phyloP scores from a whole-genome alignment of 2,113 vertebrate species.

The Pedetes capensis region DNA sequence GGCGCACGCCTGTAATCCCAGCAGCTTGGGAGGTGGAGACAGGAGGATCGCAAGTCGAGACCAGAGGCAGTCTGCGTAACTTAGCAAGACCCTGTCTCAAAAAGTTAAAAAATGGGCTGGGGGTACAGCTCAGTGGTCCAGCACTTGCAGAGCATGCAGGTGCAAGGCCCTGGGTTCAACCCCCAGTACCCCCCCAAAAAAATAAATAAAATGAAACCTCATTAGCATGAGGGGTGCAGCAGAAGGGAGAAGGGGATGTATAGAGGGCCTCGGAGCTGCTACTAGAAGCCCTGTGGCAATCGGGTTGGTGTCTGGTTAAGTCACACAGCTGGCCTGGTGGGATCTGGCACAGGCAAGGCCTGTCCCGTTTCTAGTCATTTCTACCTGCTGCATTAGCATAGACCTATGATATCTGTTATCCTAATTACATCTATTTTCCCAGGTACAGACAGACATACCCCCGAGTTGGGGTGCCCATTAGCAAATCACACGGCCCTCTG shows the following conservation, averaged over 20 bases:
- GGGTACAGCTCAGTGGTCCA: too few species aligned
- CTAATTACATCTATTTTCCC: conserved; percentile 88
- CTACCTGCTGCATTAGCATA: conserved; percentile 81
- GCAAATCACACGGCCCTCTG: conserved; percentile 76
- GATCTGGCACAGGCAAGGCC: conserved; percentile 71
- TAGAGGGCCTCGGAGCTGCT: neutral
- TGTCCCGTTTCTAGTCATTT: conserved; percentile 74
- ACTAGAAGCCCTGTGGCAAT: neutral
- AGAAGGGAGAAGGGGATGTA: neutral
- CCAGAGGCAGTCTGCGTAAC: too few species aligned
- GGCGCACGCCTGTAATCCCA: too few species aligned
- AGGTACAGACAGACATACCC: conserved; percentile 84
- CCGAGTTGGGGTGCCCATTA: conserved; percentile 80
- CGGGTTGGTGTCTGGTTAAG: neutral
- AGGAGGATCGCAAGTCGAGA: too few species aligned
- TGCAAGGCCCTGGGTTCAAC: too few species aligned
- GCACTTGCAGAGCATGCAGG: too few species aligned
- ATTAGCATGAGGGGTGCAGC: neutral
- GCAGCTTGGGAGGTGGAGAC: too few species aligned
- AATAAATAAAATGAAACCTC: neutral
- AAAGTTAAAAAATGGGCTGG: too few species aligned
- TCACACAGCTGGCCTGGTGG: neutral
- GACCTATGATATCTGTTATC: conserved; percentile 83
- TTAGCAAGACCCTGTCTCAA: too few species aligned
- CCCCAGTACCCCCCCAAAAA: too few species aligned